These are phyloP conservation scores for Numenius arquata DNA, from an alignment of 2,113 vertebrate species.

Conservation along the genomic window DNA sequence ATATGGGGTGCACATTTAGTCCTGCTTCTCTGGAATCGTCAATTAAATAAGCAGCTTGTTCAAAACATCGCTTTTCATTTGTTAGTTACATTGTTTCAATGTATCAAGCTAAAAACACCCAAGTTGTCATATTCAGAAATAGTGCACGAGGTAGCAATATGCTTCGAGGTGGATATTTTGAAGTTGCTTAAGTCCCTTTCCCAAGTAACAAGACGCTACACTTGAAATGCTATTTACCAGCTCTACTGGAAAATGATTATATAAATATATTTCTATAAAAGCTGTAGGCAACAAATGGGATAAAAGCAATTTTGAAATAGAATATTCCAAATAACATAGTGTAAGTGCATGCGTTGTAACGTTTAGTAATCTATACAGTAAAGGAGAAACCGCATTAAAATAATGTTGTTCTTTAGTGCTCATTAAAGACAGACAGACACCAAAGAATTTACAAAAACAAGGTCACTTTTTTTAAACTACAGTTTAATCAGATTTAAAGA, in stretches of 20 bases:
- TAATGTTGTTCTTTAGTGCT: background rate
- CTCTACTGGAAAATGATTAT: background rate
- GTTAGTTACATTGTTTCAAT: background rate
- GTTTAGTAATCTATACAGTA: background rate
- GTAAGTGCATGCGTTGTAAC: background rate
- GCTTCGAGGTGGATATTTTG: background rate
- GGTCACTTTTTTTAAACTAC: constrained; percentile 70
- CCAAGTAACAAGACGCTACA: background rate
- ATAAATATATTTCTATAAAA: background rate
- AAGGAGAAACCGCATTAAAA: background rate
- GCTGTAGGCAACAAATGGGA: background rate
- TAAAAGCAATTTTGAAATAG: background rate
- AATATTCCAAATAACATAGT: background rate
- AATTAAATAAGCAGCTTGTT: background rate
- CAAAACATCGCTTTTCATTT: background rate
- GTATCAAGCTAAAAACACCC: background rate
- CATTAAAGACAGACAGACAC: background rate
- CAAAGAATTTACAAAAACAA: constrained; percentile 42
- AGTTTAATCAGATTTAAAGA: constrained; percentile 79
- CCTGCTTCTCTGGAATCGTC: background rate
- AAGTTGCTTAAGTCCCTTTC: background rate
- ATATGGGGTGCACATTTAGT: background rate
- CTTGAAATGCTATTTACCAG: background rate
- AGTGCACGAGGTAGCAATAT: rapidly evolving
- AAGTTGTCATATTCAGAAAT: background rate